Conservation (phyloP, 2,888 invertebrate genomes). For the Gryllus longicercus region DNA sequence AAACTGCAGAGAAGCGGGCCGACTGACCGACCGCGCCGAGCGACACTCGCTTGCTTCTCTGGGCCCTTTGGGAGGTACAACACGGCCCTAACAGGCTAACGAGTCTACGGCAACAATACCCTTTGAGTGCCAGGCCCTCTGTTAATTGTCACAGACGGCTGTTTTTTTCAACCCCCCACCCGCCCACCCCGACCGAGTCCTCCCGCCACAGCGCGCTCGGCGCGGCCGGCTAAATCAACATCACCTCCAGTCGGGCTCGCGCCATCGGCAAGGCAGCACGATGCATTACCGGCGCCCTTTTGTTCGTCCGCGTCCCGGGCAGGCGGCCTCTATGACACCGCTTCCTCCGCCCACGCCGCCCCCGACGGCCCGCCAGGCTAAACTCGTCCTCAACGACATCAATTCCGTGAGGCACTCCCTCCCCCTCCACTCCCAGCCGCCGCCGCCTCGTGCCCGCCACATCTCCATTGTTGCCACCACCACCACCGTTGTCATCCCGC, state of each 20-base stretch:
- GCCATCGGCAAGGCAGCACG: background rate
- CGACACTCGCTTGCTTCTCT: background rate
- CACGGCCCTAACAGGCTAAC: conserved; percentile 2
- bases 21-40: background rate
- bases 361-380: too few species aligned
- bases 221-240: background rate
- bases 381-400: too few species aligned
- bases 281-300: background rate
- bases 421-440: too few species aligned
- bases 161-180: background rate
- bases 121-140: background rate
- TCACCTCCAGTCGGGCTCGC: background rate
- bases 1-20: too few species aligned
- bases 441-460: too few species aligned
- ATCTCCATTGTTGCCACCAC: too few species aligned
- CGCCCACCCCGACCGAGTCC: background rate
- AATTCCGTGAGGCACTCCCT: too few species aligned
- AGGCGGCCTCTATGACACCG: too few species aligned
- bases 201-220: background rate
- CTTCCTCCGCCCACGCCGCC: too few species aligned
- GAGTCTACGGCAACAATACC: background rate
- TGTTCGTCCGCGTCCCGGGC: background rate
- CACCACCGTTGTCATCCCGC: too few species aligned
- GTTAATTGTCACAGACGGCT: conserved; percentile 1
- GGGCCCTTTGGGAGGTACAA: background rate